A percentile compares a stretch with the other conserved stretches of the same genome.
Evolutionary conservation across 2,113 vertebrate species (phyloP).

Genomic region (Menura novaehollandiae): DNA sequence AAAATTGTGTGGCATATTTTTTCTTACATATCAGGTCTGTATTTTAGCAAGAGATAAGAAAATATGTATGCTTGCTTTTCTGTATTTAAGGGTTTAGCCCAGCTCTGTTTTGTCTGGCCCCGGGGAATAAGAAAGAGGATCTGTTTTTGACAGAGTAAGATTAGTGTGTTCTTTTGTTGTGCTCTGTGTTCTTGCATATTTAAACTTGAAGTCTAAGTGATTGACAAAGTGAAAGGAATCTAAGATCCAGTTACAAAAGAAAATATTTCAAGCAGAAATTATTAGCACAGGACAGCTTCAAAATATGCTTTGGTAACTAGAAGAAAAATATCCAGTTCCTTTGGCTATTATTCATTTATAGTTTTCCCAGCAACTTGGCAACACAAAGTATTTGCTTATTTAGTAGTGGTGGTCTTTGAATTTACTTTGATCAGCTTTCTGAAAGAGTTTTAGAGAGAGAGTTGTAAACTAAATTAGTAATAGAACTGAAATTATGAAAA

Average conservation of each 20-base stretch:
- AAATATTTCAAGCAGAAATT: conserved; percentile 15
- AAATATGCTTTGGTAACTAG: background rate
- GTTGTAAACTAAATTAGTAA: background rate
- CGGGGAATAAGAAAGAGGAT: conserved; percentile 10
- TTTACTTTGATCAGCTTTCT: background rate
- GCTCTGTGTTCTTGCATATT: background rate
- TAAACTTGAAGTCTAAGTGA: background rate
- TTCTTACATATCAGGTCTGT: background rate
- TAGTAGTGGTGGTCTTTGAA: background rate
- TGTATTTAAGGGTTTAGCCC: conserved; percentile 13
- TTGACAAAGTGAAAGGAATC: conserved; percentile 2
- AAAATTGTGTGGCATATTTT: background rate
- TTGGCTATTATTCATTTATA: background rate
- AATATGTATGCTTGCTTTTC: background rate
- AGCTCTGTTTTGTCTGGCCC: background rate
- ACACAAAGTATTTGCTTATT: background rate
- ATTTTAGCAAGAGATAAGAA: background rate
- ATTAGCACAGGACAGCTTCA: background rate
- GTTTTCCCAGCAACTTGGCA: background rate
- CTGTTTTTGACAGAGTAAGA: conserved; percentile 36
- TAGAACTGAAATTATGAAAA: background rate
- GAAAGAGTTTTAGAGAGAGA: background rate
- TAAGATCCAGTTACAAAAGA: background rate
- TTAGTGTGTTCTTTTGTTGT: conserved; percentile 15
- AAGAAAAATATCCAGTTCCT: background rate